phyloP scores from a whole-genome alignment of 2,888 invertebrate genomes.

The Dicyrtoma fusca region DNA sequence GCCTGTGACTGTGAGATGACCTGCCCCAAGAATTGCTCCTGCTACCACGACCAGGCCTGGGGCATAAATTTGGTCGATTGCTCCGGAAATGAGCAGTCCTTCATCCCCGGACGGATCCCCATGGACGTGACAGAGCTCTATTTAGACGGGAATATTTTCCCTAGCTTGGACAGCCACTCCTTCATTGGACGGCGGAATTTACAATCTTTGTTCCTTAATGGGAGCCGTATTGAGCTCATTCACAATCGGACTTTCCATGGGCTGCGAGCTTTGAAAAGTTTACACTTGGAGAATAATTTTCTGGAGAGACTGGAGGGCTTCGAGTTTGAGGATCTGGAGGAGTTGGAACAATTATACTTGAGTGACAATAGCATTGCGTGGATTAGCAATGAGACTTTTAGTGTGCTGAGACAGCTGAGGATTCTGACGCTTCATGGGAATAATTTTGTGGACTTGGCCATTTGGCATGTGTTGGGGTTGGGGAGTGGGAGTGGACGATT shows the following conservation, averaged over 20 bases:
- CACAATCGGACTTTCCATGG: conserved; percentile 83
- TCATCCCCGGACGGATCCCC: conserved; percentile 78
- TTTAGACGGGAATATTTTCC: conserved; percentile 79
- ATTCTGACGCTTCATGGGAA: conserved; percentile 83
- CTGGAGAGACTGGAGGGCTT: conserved; percentile 73
- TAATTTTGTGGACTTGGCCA: conserved; percentile 75
- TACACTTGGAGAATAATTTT: conserved; percentile 78
- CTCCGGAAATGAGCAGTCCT: conserved; percentile 70
- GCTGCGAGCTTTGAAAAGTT: conserved; percentile 71
- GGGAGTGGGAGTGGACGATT: no score
- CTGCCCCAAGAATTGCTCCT: conserved; percentile 82
- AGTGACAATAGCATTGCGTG: conserved; percentile 75
- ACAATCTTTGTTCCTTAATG: conserved; percentile 76
- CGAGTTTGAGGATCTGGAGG: conserved; percentile 76
- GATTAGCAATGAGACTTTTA: conserved; percentile 79
- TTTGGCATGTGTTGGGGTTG: conserved; percentile 66
- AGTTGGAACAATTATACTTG: conserved; percentile 73
- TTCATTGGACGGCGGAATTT: conserved; percentile 84
- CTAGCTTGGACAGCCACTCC: conserved; percentile 78
- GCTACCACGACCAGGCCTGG: conserved; percentile 86
- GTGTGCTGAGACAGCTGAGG: conserved; percentile 76
- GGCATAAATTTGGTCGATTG: conserved; percentile 83
- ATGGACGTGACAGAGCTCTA: conserved; percentile 89
- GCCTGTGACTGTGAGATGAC: conserved; percentile 91
- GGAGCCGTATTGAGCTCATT: conserved; percentile 74